These are phyloP conservation scores for Xenopus borealis DNA, from an alignment of 2,113 vertebrate species.

Conservation along the genomic window DNA sequence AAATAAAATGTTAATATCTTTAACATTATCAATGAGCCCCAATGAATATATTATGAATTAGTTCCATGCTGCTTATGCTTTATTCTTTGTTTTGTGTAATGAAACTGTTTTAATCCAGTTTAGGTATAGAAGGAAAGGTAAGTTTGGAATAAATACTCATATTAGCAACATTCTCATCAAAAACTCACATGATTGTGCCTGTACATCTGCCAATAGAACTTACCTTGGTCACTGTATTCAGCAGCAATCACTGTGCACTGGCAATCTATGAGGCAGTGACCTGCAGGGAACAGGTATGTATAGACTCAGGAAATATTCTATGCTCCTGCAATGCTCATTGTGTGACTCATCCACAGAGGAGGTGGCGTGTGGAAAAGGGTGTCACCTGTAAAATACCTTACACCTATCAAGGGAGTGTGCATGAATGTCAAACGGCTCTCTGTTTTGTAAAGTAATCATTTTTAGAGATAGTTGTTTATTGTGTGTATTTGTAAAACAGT, in stretches of 20 bases:
- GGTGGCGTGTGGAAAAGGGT: slow-evolving; percentile 74
- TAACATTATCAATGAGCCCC: too few species aligned
- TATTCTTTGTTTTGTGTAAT: too few species aligned
- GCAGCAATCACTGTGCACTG: neutral
- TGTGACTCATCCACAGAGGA: slow-evolving; percentile 74
- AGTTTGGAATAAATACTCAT: too few species aligned
- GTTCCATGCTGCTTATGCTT: too few species aligned
- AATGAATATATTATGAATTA: too few species aligned
- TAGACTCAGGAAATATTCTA: slow-evolving; percentile 52
- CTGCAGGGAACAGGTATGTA: slow-evolving; percentile 37
- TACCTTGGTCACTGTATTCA: slow-evolving; percentile 28
- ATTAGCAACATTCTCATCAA: too few species aligned
- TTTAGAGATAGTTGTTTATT: neutral
- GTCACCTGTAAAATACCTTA: slow-evolving; percentile 72
- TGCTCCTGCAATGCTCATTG: slow-evolving; percentile 53
- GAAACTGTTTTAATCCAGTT: too few species aligned
- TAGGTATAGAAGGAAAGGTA: too few species aligned
- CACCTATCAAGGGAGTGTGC: slow-evolving; percentile 54
- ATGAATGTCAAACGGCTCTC: slow-evolving; percentile 2
- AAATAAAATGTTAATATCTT: too few species aligned
- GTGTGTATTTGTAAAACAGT: neutral
- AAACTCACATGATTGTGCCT: neutral
- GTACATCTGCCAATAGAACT: neutral
- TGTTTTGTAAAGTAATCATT: neutral
- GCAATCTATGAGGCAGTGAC: slow-evolving; percentile 10